A percentile compares a stretch with the other conserved stretches of the same genome.
These are phyloP conservation scores for Tortrix viridana DNA, from an alignment of 2,888 invertebrate species.

Conservation along the genomic window DNA sequence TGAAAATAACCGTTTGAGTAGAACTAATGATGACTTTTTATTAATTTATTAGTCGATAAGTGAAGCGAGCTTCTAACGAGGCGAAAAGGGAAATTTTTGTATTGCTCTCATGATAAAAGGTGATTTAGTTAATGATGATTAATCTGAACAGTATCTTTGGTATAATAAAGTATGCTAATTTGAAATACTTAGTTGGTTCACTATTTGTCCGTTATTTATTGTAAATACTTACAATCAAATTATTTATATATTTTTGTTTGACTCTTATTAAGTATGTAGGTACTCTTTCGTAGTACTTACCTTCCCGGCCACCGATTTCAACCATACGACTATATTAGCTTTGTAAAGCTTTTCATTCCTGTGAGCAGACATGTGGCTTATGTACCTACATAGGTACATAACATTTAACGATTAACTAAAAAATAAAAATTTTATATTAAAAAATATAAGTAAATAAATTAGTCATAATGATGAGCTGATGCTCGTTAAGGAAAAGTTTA, in stretches of 20 bases:
- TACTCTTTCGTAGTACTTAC: too few relatives aligned
- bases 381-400: too few relatives aligned
- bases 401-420: too few relatives aligned
- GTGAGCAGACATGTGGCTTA: too few relatives aligned
- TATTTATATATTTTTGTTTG: background rate
- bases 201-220: background rate
- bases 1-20: slow-evolving; percentile 12
- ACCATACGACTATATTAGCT: too few relatives aligned
- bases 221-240: background rate
- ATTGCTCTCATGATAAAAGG: slow-evolving; percentile 21
- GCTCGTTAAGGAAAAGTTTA: too few relatives aligned
- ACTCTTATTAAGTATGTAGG: background rate
- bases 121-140: slow-evolving; percentile 23
- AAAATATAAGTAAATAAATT: too few relatives aligned
- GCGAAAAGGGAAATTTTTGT: slow-evolving; percentile 16
- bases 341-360: too few relatives aligned
- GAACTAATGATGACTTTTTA: slow-evolving; percentile 23
- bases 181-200: background rate
- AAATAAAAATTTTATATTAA: too few relatives aligned
- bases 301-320: too few relatives aligned
- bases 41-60: slow-evolving; percentile 32
- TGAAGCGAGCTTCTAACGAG: background rate
- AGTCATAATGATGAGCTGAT: too few relatives aligned
- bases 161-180: slow-evolving; percentile 8
- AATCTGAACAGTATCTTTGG: slow-evolving; percentile 4